phyloP scores from a whole-genome alignment of 2,888 invertebrate genomes.

The Melanostoma scalare region DNA sequence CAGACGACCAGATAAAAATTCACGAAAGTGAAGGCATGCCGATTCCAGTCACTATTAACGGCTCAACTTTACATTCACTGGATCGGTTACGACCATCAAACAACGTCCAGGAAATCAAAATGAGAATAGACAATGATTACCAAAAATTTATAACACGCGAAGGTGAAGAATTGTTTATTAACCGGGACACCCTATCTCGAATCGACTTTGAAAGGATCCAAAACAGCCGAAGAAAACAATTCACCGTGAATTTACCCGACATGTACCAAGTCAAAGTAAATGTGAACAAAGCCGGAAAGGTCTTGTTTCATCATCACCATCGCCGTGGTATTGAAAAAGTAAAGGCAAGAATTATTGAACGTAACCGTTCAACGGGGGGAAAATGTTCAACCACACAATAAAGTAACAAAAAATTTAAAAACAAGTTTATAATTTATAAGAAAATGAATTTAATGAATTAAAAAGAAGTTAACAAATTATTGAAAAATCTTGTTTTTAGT shows the following conservation, averaged over 20 bases:
- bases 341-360: conserved; percentile 1
- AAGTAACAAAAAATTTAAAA: too few relatives aligned
- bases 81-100: neutral
- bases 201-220: neutral
- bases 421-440: too few relatives aligned
- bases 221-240: conserved; percentile 2
- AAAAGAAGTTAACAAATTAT: too few relatives aligned
- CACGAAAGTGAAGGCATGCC: neutral
- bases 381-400: neutral
- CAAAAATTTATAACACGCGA: neutral
- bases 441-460: too few relatives aligned
- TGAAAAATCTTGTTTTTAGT: too few relatives aligned
- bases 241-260: neutral
- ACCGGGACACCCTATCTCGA: neutral
- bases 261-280: neutral
- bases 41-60: neutral
- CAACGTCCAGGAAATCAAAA: neutral
- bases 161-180: too few relatives aligned
- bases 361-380: neutral
- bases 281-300: conserved; percentile 1
- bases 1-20: neutral
- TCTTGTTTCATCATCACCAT: neutral
- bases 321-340: neutral
- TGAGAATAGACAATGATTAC: conserved; percentile 4
- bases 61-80: neutral